Percentiles rank a stretch among this genome's conserved stretches.
These are phyloP conservation scores for Olivierus martensii DNA, from an alignment of 1,140 invertebrate species.

Conservation along the genomic window DNA sequence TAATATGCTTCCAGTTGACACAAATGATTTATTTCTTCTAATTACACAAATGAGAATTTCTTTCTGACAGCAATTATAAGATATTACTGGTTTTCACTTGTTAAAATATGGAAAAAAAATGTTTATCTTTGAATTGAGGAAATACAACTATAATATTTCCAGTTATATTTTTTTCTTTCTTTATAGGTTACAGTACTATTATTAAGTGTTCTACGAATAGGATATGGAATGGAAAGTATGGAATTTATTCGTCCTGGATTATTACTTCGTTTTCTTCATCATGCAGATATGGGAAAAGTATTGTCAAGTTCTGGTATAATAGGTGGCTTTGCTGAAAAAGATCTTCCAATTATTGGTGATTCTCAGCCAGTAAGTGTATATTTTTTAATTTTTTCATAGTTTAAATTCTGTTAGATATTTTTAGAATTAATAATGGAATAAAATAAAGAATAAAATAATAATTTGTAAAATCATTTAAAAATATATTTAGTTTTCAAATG, in stretches of 20 bases:
- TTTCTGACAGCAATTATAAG: too few relatives aligned
- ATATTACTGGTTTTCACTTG: too few relatives aligned
- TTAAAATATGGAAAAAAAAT: too few relatives aligned
- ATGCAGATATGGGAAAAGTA: slow-evolving; percentile 54
- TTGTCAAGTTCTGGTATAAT: slow-evolving; percentile 38
- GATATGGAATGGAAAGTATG: slow-evolving; percentile 65
- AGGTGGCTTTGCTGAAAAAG: slow-evolving; percentile 56
- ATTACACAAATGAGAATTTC: too few relatives aligned
- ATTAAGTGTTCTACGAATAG: slow-evolving; percentile 50
- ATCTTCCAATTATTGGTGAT: slow-evolving; percentile 43
- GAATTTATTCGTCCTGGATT: slow-evolving; percentile 62
- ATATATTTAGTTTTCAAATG: background rate
- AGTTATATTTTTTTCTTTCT: too few relatives aligned
- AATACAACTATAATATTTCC: too few relatives aligned
- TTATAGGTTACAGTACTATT: slow-evolving; percentile 26
- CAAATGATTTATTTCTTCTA: too few relatives aligned
- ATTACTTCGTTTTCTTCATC: slow-evolving; percentile 64
- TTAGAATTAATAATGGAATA: background rate
- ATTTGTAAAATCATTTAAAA: background rate
- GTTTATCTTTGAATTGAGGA: too few relatives aligned
- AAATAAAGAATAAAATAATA: background rate
- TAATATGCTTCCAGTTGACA: too few relatives aligned
- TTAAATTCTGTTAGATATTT: background rate
- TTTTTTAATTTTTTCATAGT: background rate
- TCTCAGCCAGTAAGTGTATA: slow-evolving; percentile 23